Conservation (phyloP, 2,113 vertebrate species). For the Alouatta palliata region DNA sequence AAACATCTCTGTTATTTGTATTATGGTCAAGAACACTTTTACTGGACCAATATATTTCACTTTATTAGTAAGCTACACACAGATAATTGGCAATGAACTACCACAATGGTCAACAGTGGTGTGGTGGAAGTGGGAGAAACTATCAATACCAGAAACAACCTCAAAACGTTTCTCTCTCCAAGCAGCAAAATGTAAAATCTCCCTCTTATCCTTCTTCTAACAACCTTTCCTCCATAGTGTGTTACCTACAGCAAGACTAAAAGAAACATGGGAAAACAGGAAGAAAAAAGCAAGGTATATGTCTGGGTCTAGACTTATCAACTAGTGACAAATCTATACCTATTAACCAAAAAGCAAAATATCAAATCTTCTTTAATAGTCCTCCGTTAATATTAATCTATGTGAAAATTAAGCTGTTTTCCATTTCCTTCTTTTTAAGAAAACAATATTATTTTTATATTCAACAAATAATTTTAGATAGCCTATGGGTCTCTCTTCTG, state of each 20-base stretch:
- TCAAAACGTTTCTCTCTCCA: not conserved
- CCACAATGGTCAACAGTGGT: not conserved
- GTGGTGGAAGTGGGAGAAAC: no score
- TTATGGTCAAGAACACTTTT: constrained; percentile 49
- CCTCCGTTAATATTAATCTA: not conserved
- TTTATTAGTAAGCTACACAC: constrained; percentile 31
- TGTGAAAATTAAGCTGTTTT: constrained; percentile 1
- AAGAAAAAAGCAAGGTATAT: not conserved
- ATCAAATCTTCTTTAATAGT: not conserved
- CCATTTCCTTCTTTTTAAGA: constrained; percentile 35
- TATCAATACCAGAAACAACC: not conserved
- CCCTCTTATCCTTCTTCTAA: not conserved
- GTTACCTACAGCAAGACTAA: not conserved
- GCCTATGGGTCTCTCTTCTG: not conserved
- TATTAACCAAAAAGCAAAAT: not conserved
- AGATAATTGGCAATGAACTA: constrained; percentile 51
- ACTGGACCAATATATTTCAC: not conserved
- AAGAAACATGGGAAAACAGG: not conserved
- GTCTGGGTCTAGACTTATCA: not conserved
- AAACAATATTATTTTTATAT: not conserved
- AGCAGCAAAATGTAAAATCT: constrained; percentile 28
- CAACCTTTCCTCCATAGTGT: not conserved
- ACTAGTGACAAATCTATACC: not conserved
- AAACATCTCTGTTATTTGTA: not conserved
- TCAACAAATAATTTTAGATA: not conserved